Evolutionary conservation across 1,140 invertebrate species (phyloP), one percentile per base, ranked within the genome.

Genomic region (Tigriopus japonicus): DNA sequence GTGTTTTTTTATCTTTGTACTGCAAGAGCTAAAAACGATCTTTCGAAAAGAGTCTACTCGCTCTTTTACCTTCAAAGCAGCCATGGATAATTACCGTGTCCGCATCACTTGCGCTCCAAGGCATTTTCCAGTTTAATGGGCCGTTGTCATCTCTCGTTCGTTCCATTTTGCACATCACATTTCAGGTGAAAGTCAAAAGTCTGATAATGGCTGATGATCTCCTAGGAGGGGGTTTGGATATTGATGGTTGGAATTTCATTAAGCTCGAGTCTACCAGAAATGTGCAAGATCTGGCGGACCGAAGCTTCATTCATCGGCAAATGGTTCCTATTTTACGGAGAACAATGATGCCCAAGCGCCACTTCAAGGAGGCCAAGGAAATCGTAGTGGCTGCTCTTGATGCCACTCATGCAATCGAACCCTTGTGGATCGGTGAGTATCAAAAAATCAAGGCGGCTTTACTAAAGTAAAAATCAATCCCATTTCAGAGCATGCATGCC

Each of bases 151-250:
- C 28, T 35, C 9, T 35, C 9, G 28, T 35, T 35, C 28, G 28
- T 61, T 63, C 70, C 45, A 42, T 35, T 52, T 52, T 59, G 28
- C 14, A 40, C n/a, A 56, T 2, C 71, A 10, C 65, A 86, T 84
- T 83, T 13, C 85, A 86, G 66, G 83, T 86, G 70, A 84, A 87
- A 72, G 84, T n/a, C 84, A 0, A 85, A 85, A 67, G 86, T 84
- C 83, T 85, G 62, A 83, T 81, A 0, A 64, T 87, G 2, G 76
- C 80, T 9, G 68, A 75, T 40, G 67, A 76, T 5, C 70, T 82
- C 19, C 70, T 80, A 12, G 75, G 74, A 0, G 75, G 75, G 13
- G 77, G 78, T 40, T 86, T 86, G 66, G 85, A 87, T 69, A 84
- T 83, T 0, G 82, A 49, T 21, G 45, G 45, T 5, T 49, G 45